Evolutionary conservation across 2,113 vertebrate species (phyloP).

Genomic region (Sturnus vulgaris): DNA sequence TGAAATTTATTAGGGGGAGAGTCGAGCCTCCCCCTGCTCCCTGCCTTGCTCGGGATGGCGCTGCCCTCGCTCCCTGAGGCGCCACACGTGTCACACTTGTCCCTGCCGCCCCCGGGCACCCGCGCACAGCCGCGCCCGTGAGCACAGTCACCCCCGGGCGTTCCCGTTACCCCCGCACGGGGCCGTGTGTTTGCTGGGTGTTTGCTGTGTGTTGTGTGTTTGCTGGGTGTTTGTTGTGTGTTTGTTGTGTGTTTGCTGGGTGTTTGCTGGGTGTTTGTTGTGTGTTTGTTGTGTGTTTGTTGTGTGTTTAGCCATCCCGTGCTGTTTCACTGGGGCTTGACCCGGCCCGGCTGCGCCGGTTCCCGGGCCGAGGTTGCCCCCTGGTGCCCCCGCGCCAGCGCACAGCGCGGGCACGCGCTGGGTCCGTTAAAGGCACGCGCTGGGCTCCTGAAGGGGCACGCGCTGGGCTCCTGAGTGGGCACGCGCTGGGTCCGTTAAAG

Average conservation of each 20-base stretch:
- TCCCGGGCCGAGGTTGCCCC: neutral
- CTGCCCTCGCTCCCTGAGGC: neutral
- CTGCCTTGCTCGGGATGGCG: neutral
- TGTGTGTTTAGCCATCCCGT: accelerated
- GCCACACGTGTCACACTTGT: neutral
- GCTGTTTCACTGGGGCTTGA: neutral
- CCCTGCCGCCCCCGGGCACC: neutral
- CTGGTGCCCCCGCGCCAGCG: neutral
- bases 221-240: too few species aligned
- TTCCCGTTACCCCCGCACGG: neutral
- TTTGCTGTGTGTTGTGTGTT: too few species aligned
- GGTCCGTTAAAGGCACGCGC: neutral
- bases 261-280: too few species aligned
- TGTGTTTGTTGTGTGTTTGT: too few species aligned
- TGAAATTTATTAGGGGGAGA: neutral
- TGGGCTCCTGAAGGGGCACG: too few species aligned
- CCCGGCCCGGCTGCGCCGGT: neutral
- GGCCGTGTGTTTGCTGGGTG: too few species aligned
- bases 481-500: neutral
- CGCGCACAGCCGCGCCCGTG: neutral
- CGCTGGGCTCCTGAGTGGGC: too few species aligned
- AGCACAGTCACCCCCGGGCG: neutral
- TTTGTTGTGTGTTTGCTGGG: too few species aligned
- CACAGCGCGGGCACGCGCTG: neutral
- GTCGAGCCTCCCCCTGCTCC: accelerated